Percentiles rank a stretch among this genome's conserved stretches.
phyloP scores from a whole-genome alignment of 2,888 invertebrate genomes.

The Stenichneumon culpator region DNA sequence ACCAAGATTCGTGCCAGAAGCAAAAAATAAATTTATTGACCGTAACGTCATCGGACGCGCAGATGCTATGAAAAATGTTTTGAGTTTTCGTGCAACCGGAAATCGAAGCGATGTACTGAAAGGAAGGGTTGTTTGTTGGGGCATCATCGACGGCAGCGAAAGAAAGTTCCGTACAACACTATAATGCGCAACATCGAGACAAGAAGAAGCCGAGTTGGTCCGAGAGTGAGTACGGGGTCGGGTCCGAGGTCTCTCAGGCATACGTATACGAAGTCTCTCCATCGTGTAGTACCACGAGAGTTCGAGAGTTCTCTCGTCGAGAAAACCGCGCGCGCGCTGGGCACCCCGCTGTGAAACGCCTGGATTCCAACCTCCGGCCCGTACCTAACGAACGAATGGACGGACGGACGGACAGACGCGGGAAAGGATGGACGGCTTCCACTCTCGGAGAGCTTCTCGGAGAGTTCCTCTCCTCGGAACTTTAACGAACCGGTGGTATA shows the following conservation, averaged over 20 bases:
- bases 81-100: background rate
- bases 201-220: slow-evolving; percentile 45
- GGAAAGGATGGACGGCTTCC: slow-evolving; percentile 68
- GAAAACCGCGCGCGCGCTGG: slow-evolving; percentile 69
- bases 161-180: slow-evolving; percentile 47
- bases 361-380: slow-evolving; percentile 83
- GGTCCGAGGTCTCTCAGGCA: slow-evolving; percentile 46
- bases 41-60: no score
- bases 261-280: slow-evolving; percentile 46
- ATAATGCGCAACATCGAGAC: slow-evolving; percentile 39
- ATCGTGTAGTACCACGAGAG: slow-evolving; percentile 29
- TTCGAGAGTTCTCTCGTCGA: slow-evolving; percentile 68
- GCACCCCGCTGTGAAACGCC: slow-evolving; percentile 82
- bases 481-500: slow-evolving; percentile 67
- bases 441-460: slow-evolving; percentile 51
- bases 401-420: slow-evolving; percentile 70
- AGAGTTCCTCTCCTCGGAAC: slow-evolving; percentile 59
- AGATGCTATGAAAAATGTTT: background rate
- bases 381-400: slow-evolving; percentile 82
- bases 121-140: slow-evolving; percentile 30
- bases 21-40: background rate
- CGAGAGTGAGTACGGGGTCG: slow-evolving; percentile 62
- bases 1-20: background rate
- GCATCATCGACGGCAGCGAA: slow-evolving; percentile 35
- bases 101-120: background rate